These are phyloP conservation scores for Ectropis crepuscularia DNA, from an alignment of 2,888 invertebrate genomes.

Conservation along the genomic window DNA sequence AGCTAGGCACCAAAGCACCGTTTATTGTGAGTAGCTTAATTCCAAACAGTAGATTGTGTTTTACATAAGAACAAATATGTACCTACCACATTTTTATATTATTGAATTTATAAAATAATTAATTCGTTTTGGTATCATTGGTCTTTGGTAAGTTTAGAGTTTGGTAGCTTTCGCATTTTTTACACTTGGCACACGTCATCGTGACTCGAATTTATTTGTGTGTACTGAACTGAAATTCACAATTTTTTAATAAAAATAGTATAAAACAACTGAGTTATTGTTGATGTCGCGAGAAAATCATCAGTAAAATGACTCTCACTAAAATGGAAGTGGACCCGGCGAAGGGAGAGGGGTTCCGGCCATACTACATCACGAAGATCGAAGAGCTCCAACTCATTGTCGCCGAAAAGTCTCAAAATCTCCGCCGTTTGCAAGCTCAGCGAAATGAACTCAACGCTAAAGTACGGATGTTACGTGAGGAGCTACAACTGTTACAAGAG, in stretches of 20 bases:
- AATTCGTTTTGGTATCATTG: too few relatives aligned
- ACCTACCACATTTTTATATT: too few relatives aligned
- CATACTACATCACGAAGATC: slow-evolving; percentile 98
- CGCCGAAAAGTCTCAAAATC: slow-evolving; percentile 98
- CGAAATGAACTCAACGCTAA: slow-evolving; percentile 99
- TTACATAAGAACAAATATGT: too few relatives aligned
- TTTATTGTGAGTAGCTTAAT: too few relatives aligned
- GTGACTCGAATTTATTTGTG: slow-evolving; percentile 54
- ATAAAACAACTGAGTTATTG: slow-evolving; percentile 12
- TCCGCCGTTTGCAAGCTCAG: slow-evolving; percentile 98
- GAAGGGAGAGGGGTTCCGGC: slow-evolving; percentile 95
- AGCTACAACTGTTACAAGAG: slow-evolving; percentile 97
- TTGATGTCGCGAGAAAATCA: slow-evolving; percentile 46
- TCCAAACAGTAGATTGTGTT: too few relatives aligned
- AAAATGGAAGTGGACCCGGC: slow-evolving; percentile 90
- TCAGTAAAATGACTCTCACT: slow-evolving; percentile 69
- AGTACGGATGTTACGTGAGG: slow-evolving; percentile 99
- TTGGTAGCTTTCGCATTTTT: slow-evolving; percentile 31
- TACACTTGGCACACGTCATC: slow-evolving; percentile 45
- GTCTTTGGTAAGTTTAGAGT: too few relatives aligned
- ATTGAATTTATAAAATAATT: too few relatives aligned
- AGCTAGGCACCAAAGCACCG: too few relatives aligned
- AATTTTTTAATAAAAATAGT: background rate
- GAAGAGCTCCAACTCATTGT: slow-evolving; percentile 98
- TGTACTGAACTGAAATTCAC: slow-evolving; percentile 8